Evolutionary conservation across 2,113 vertebrate genomes (phyloP).

Genomic region (Sinosuthora webbiana): DNA sequence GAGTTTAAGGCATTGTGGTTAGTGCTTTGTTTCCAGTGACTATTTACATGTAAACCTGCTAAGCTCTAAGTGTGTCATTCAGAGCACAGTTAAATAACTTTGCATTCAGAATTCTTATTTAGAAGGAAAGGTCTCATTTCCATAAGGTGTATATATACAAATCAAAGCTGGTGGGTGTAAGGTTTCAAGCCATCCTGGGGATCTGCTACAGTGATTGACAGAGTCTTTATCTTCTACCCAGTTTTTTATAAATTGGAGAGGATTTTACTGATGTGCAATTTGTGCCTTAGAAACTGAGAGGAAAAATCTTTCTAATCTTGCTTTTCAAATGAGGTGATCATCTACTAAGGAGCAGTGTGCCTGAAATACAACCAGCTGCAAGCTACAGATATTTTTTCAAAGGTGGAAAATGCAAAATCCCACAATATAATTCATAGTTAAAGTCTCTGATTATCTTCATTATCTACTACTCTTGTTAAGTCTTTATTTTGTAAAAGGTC

Average conservation of each 20-base stretch:
- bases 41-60: neutral
- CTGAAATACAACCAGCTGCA: slow-evolving; percentile 1
- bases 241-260: neutral
- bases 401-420: neutral
- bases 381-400: neutral
- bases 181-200: neutral
- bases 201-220: neutral
- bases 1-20: neutral
- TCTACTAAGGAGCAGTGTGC: neutral
- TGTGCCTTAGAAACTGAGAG: neutral
- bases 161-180: neutral
- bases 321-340: neutral
- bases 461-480: neutral
- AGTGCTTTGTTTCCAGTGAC: neutral
- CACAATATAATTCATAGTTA: neutral
- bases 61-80: neutral
- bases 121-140: neutral
- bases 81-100: neutral
- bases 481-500: neutral
- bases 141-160: neutral
- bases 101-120: neutral
- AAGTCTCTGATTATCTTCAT: slow-evolving; percentile 5
- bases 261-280: slow-evolving; percentile 6
- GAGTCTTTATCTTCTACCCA: neutral
- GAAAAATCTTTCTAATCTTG: slow-evolving; percentile 3